A percentile compares a stretch with the other conserved stretches of the same genome.
phyloP scores from a whole-genome alignment of 2,797 vertebrate genomes.

The Nyctalus aviator region DNA sequence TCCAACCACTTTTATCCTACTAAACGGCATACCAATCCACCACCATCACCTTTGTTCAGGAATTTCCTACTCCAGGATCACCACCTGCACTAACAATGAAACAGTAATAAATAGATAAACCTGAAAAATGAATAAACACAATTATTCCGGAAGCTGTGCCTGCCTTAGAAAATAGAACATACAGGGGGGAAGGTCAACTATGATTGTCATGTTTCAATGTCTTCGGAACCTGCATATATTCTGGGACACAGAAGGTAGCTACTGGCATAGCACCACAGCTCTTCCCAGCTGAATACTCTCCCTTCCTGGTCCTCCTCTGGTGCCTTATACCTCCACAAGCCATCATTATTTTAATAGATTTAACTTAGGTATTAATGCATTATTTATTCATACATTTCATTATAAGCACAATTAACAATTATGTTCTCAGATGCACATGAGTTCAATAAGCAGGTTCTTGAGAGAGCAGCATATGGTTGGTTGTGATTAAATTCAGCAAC shows the following conservation, averaged over 20 bases:
- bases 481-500: not conserved
- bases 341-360: conserved; percentile 15
- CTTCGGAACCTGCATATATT: not conserved
- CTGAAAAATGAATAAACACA: not conserved
- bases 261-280: accelerated
- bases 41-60: not conserved
- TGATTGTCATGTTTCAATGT: not conserved
- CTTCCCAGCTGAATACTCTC: not conserved
- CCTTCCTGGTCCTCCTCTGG: not conserved
- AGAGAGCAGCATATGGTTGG: not conserved
- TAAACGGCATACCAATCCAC: not conserved
- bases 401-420: conserved; percentile 44
- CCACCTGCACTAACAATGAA: not conserved
- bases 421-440: not conserved
- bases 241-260: not conserved
- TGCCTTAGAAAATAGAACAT: not conserved
- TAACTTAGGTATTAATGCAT: conserved; percentile 10
- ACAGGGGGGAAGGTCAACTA: not conserved
- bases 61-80: not conserved
- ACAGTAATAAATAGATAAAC: not conserved
- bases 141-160: not conserved
- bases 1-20: not conserved
- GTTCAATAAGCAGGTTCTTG: conserved; percentile 21
- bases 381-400: conserved; percentile 31
- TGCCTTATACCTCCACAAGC: not conserved